phyloP scores from a whole-genome alignment of 2,113 vertebrate species.

The Motacilla alba region DNA sequence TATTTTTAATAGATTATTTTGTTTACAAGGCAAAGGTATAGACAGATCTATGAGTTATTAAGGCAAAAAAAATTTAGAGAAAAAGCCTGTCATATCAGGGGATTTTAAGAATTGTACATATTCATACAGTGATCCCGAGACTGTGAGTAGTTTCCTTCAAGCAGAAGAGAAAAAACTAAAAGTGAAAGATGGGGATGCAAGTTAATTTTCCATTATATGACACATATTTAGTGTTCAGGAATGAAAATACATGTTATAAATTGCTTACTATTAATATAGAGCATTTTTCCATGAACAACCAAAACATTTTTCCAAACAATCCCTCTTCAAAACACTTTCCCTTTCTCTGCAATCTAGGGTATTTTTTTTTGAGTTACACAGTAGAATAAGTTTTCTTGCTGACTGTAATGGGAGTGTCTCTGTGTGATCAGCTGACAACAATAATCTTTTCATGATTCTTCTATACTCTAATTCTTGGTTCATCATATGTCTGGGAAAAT shows the following conservation, averaged over 20 bases:
- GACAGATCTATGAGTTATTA: not conserved
- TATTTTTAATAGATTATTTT: not conserved
- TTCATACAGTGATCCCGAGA: not conserved
- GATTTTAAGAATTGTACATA: not conserved
- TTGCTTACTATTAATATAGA: not conserved
- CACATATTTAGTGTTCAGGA: not conserved
- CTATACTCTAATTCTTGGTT: not conserved
- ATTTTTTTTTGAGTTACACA: not conserved
- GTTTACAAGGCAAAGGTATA: not conserved
- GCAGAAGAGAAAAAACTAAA: constrained; percentile 2
- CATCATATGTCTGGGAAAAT: not conserved
- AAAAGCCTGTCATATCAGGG: not conserved
- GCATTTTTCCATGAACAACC: not conserved
- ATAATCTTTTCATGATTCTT: not conserved
- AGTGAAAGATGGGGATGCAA: not conserved
- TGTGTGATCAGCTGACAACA: not conserved
- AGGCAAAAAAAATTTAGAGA: not conserved
- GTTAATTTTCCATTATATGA: not conserved
- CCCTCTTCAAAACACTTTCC: not conserved
- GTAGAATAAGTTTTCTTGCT: not conserved
- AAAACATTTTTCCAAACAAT: not conserved
- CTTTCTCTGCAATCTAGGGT: not conserved
- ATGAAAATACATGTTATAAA: not conserved
- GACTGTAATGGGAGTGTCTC: not conserved
- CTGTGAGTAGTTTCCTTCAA: not conserved